A percentile compares a stretch with the other conserved stretches of the same genome.
Conservation (phyloP, 2,888 invertebrate species). For the Pachydiplax longipennis region DNA sequence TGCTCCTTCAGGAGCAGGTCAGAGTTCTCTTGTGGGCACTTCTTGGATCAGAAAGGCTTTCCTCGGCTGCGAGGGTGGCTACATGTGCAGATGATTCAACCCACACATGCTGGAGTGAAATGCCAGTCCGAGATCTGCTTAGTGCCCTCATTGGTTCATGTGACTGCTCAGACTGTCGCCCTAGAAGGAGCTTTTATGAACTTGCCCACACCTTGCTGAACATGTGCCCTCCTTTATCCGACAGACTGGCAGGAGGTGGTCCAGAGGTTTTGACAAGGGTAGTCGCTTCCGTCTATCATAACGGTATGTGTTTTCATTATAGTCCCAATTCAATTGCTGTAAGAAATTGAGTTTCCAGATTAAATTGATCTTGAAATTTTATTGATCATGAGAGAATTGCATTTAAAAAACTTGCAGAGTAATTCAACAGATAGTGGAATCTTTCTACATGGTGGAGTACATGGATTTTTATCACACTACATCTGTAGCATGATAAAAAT, state of each 20-base stretch:
- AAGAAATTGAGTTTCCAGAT: too few relatives aligned
- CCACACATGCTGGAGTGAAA: neutral
- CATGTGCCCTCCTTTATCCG: constrained; percentile 4
- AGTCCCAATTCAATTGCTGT: too few relatives aligned
- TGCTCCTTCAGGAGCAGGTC: constrained; percentile 32
- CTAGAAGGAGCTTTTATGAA: neutral
- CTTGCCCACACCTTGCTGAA: constrained; percentile 1
- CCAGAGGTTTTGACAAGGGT: neutral
- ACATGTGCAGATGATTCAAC: neutral
- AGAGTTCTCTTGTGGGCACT: constrained; percentile 41
- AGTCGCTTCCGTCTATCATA: constrained; percentile 9
- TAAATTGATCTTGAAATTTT: too few relatives aligned
- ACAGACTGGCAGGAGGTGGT: neutral
- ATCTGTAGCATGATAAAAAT: too few relatives aligned
- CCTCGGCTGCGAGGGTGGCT: neutral
- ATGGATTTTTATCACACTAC: too few relatives aligned
- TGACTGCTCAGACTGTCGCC: neutral
- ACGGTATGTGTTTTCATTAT: neutral
- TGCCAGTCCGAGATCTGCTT: neutral
- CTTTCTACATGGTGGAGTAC: too few relatives aligned
- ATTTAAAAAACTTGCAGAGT: too few relatives aligned
- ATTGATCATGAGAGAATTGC: too few relatives aligned
- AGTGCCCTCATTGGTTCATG: neutral
- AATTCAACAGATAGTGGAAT: too few relatives aligned
- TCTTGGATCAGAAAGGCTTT: constrained; percentile 32